Evolutionary conservation across 2,888 invertebrate species (phyloP).

Genomic region (Calameuta pallipes): DNA sequence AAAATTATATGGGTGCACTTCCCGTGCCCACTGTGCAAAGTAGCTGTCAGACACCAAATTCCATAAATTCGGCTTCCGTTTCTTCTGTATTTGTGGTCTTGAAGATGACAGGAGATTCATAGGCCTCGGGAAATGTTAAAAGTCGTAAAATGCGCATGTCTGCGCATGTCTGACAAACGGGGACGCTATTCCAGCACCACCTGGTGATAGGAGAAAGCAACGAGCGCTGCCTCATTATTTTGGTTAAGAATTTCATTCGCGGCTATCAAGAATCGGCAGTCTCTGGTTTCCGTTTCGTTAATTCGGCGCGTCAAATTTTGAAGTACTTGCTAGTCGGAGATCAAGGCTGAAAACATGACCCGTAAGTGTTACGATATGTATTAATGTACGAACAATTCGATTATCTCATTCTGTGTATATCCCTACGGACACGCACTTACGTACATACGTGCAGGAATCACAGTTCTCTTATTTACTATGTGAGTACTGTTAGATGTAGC

Average conservation of each 20-base stretch:
- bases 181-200: too few species aligned
- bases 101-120: too few species aligned
- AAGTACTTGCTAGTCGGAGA: slow-evolving; percentile 61
- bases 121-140: too few species aligned
- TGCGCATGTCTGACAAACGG: too few species aligned
- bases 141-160: too few species aligned
- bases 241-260: background rate
- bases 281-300: background rate
- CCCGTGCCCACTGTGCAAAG: background rate
- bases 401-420: background rate
- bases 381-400: background rate
- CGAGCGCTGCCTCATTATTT: background rate
- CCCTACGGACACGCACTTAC: background rate
- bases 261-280: background rate
- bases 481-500: background rate
- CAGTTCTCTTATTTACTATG: slow-evolving; percentile 1
- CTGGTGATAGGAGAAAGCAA: background rate
- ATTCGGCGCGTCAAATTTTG: slow-evolving; percentile 38
- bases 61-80: too few species aligned
- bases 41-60: background rate
- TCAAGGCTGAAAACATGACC: slow-evolving; percentile 61
- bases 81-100: too few species aligned
- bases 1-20: background rate
- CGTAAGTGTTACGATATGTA: slow-evolving; percentile 48
- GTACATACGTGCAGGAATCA: background rate